Evolutionary conservation across 2,888 invertebrate species (phyloP), one percentile per base, ranked within the genome.

Genomic region (Epirrhoe tristata): DNA sequence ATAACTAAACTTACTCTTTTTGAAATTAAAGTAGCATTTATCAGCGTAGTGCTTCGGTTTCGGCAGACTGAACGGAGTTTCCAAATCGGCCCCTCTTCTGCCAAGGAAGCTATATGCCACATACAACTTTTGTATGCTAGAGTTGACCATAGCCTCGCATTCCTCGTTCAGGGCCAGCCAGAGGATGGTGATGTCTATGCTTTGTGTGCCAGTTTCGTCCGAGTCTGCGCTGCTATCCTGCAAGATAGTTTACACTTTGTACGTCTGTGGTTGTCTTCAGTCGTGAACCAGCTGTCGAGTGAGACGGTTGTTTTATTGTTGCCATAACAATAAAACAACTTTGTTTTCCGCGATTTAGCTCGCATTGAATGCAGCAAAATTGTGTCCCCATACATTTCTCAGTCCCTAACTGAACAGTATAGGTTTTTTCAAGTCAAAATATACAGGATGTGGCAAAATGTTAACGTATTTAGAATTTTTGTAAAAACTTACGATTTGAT

Each of bases 111-210:
- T 80, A 71, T 87, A 88, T 0, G 88, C 84, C 5, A 89, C 81
- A 74, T 84, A 88, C 32, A 89, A 58, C 0, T 82, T 78, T 64
- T 81, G 81, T 5, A 88, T 78, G 24, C 54, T 65, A 0, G 82
- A 78, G 58, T 87, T 71, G 7, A 66, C 5, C 87, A 87, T 86
- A 0, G 85, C 87, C 4, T 81, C 81, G 66, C 86, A 86, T 61
- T 88, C 87, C 59, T 88, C 87, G 74, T 85, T 87, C 1, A 89
- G 74, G 0, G 87, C 86, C 39, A 89, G 72, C 89, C 89, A 89
- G n/a, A 84, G 76, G 0, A 89, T 63, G 0, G 87, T 86, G n/a
- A 89, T 81, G 16, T 81, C 79, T 6, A 89, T 63, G 46, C 64
- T 74, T n/a, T 80, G 76, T 0, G 52, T 24, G 1, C 14, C 54